Percentiles rank a stretch among this genome's conserved stretches.
Conservation (phyloP, 2,113 vertebrate species). For the Campylorhamphus procurvoides region DNA sequence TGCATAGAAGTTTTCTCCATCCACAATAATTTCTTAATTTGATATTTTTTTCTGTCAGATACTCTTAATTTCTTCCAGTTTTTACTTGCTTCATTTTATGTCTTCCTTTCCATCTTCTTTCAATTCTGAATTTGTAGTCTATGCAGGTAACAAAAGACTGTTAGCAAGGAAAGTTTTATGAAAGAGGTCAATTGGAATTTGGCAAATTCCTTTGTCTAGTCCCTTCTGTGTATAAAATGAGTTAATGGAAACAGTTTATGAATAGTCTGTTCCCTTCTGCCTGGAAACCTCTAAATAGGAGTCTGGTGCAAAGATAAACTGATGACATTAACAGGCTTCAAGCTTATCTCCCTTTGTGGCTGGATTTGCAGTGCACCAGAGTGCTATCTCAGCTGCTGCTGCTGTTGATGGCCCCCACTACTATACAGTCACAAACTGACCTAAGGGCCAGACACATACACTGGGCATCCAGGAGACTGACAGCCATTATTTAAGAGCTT, state of each 20-base stretch:
- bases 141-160: background rate
- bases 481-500: background rate
- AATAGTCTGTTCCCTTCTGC: background rate
- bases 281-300: background rate
- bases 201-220: background rate
- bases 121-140: background rate
- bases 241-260: conserved; percentile 17
- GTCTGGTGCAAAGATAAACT: background rate
- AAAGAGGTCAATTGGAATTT: background rate
- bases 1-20: background rate
- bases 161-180: background rate
- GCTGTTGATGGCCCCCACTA: background rate
- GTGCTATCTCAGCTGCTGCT: background rate
- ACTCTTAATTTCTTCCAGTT: background rate
- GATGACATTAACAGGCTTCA: background rate
- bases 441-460: background rate
- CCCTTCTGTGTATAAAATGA: background rate
- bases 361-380: background rate
- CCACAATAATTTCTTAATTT: background rate
- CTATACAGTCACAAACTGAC: background rate
- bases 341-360: background rate
- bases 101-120: background rate
- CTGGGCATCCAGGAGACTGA: background rate
- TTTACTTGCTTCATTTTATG: background rate
- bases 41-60: background rate